Conservation (phyloP, 2,113 vertebrate species). For the Dipodomys ordii region DNA sequence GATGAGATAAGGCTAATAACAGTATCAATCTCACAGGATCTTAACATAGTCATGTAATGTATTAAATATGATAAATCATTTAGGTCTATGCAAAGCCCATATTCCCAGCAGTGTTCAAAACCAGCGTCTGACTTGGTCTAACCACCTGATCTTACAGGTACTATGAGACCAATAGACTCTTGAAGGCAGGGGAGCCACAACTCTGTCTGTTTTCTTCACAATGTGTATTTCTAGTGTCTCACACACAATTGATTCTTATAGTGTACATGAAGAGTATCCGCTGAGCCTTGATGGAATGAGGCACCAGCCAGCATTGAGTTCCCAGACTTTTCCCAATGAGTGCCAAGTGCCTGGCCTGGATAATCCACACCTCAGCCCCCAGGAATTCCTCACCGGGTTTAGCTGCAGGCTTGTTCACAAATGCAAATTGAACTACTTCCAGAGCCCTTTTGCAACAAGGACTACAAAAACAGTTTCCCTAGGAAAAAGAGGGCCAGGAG, state of each 20-base stretch:
- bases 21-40: neutral
- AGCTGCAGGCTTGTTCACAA: conserved; percentile 72
- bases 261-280: neutral
- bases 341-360: neutral
- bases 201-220: neutral
- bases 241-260: neutral
- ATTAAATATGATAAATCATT: conserved; percentile 1
- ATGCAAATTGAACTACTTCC: conserved; percentile 79
- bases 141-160: neutral
- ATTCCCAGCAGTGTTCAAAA: neutral
- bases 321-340: neutral
- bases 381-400: conserved; percentile 39
- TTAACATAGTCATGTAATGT: neutral
- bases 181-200: neutral
- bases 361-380: neutral
- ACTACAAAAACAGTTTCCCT: conserved; percentile 69
- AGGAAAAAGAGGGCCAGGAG: conserved; percentile 77
- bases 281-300: neutral
- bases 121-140: neutral
- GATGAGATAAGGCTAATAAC: neutral
- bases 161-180: neutral
- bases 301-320: neutral
- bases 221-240: neutral
- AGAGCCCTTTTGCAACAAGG: conserved; percentile 75
- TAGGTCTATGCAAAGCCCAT: neutral